phyloP scores from a whole-genome alignment of 2,888 invertebrate species.

The Eupeodes latifasciatus region DNA sequence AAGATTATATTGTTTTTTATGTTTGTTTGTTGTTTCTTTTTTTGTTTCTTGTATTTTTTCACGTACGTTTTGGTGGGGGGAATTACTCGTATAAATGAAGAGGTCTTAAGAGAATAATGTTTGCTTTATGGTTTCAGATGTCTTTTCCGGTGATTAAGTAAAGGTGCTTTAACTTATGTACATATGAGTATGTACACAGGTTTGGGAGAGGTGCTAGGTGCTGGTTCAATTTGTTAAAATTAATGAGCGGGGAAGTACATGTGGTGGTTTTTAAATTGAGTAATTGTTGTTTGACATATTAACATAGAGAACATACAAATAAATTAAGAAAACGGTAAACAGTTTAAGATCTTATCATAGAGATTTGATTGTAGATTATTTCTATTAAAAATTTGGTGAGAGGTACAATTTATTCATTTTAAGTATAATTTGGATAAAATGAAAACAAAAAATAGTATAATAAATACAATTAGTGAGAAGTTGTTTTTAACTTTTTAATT shows the following conservation, averaged over 20 bases:
- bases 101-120: conserved; percentile 12
- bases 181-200: neutral
- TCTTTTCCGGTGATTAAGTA: conserved; percentile 27
- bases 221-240: neutral
- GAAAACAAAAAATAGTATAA: no score
- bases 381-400: no score
- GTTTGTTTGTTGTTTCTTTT: neutral
- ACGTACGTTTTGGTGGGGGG: conserved; percentile 5
- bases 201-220: neutral
- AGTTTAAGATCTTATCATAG: neutral
- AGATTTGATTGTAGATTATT: no score
- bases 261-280: neutral
- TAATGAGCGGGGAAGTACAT: neutral
- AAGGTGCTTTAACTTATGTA: neutral
- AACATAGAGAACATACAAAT: neutral
- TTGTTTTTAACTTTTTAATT: no score
- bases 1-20: conserved; percentile 2
- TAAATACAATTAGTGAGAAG: no score
- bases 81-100: neutral
- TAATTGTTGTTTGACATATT: neutral
- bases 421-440: no score
- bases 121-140: neutral
- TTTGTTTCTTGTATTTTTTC: neutral
- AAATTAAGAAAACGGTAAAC: neutral
- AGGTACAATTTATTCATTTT: no score